phyloP scores from a whole-genome alignment of 2,888 invertebrate species.

The Tachystola acroxantha region DNA sequence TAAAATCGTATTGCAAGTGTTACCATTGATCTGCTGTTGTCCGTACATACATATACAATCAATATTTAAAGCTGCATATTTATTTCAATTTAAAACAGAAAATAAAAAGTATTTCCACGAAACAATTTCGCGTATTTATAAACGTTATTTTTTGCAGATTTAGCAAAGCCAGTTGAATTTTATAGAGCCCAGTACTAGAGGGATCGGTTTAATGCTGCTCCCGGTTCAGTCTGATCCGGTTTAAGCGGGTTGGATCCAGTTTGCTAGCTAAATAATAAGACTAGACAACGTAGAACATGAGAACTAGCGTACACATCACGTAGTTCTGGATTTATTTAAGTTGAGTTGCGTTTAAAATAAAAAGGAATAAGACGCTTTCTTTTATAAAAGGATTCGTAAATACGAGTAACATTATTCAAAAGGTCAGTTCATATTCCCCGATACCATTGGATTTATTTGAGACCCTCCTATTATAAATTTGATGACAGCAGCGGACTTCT shows the following conservation, averaged over 20 bases:
- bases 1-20: too few species aligned
- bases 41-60: too few species aligned
- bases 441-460: slow-evolving; percentile 16
- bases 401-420: slow-evolving; percentile 8
- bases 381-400: background rate
- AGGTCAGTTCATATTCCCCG: slow-evolving; percentile 6
- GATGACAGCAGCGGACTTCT: slow-evolving; percentile 41
- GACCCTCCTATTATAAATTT: slow-evolving; percentile 29
- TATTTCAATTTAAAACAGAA: too few species aligned
- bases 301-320: slow-evolving; percentile 12
- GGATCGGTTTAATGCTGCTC: slow-evolving; percentile 43
- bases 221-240: slow-evolving; percentile 40
- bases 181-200: slow-evolving; percentile 28
- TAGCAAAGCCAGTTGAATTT: slow-evolving; percentile 27
- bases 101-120: too few species aligned
- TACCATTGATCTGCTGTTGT: too few species aligned
- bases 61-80: too few species aligned
- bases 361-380: too few species aligned
- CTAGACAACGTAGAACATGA: slow-evolving; percentile 12
- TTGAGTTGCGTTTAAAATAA: too few species aligned
- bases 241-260: slow-evolving; percentile 41
- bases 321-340: slow-evolving; percentile 18
- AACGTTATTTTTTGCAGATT: slow-evolving; percentile 13
- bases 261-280: slow-evolving; percentile 23
- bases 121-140: too few species aligned